Evolutionary conservation across 2,797 vertebrate genomes (phyloP), one percentile per base, ranked within the genome.

Genomic region (Chrysocyon brachyurus): DNA sequence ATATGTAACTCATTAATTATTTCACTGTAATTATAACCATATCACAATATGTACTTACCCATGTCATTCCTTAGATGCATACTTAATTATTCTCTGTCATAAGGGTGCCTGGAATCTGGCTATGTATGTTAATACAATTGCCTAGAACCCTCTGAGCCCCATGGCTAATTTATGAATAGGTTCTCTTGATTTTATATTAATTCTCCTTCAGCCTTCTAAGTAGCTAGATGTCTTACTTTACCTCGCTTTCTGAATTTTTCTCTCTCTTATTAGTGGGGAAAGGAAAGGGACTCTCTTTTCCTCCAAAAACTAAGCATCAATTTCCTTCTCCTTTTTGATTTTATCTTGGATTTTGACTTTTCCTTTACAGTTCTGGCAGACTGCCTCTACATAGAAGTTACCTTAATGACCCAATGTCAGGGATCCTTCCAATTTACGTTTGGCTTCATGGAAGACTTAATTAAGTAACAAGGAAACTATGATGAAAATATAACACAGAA

Each of bases 391-490:
- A n/a, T 33, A 52, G 26, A 95, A 61, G 21, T 83, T 87, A 63
- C 26, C 2, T 77, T 68, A 88, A 64, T 57, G 33, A 15, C 10
- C 4, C 4, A 36, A 59, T 92, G 95, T 85, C 12, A 95, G 17
- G 3, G 17, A 24, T 49, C 5, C 36, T 82, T 72, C n/a, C 49
- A 72, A 14, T 78, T 91, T 72, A 61, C 21, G 36, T 57, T 88
- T 33, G 40, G 77, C 31, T 72, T 66, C 10, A 36, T 40, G 28
- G 28, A 96, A 92, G 46, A 3, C 49, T 87, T 91, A 86, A 83
- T 72, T 89, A 90, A 91, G 40, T 91, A 56, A 61, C n/a, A 92
- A 84, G 52, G 72, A 79, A 92, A 52, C 3, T 28, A 16, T 46
- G 19, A 81, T 90, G n/a, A 49, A 85, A 85, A 22, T 70, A 24